Evolutionary conservation across 2,888 invertebrate species (phyloP).

Genomic region (Eupithecia tripunctaria): DNA sequence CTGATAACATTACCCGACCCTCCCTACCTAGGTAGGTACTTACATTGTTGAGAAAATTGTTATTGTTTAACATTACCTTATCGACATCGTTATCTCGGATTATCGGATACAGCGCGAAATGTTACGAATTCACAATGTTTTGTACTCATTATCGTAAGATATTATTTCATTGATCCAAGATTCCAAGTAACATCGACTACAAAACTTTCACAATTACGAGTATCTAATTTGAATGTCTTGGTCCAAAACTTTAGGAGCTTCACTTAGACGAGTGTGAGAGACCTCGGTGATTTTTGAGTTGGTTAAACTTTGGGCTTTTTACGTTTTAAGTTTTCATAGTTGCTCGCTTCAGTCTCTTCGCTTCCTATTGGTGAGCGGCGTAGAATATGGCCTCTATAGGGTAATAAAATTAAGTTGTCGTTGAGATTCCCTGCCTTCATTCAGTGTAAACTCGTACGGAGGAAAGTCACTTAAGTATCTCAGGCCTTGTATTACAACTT

Average conservation of each 20-base stretch:
- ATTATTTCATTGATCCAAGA: background rate
- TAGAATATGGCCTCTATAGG: no score
- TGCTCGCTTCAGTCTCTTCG: background rate
- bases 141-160: background rate
- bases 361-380: background rate
- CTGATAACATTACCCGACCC: background rate
- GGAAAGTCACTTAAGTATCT: no score
- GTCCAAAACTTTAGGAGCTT: background rate
- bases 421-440: no score
- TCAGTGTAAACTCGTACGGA: no score
- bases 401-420: no score
- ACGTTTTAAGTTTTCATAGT: background rate
- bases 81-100: background rate
- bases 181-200: background rate
- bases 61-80: background rate
- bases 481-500: no score
- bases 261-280: background rate
- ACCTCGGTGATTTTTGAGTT: background rate
- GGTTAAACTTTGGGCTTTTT: background rate
- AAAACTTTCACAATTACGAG: background rate
- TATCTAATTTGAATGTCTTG: background rate
- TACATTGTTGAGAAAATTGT: conserved; percentile 15
- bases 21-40: no score
- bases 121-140: conserved; percentile 4
- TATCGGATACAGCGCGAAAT: background rate